phyloP scores from a whole-genome alignment of 2,113 vertebrate species.

The Litocranius walleri region DNA sequence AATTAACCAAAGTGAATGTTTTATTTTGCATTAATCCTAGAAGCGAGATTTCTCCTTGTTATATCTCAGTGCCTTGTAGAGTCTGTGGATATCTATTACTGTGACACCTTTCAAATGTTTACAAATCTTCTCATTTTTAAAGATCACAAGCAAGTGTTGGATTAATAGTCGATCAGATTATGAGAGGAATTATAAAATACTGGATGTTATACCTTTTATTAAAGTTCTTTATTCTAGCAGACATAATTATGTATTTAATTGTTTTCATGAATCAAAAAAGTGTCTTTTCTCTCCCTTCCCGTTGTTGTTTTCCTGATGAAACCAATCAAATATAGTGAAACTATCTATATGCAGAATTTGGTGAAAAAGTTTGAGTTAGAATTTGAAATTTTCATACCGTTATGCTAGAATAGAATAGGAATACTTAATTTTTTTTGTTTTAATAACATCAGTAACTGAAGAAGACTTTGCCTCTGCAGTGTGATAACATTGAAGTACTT shows the following conservation, averaged over 20 bases:
- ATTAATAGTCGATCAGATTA: constrained; percentile 53
- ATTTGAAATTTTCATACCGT: neutral
- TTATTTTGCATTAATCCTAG: neutral
- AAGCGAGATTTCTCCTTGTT: neutral
- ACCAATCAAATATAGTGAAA: neutral
- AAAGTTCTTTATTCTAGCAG: constrained; percentile 23
- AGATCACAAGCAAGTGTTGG: neutral
- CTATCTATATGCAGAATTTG: neutral
- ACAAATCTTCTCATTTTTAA: neutral
- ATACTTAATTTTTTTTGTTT: neutral
- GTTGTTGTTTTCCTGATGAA: constrained; percentile 5
- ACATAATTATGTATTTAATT: neutral
- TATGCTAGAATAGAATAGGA: neutral
- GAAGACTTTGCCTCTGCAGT: neutral
- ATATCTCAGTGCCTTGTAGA: neutral
- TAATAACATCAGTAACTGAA: neutral
- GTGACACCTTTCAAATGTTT: constrained; percentile 28
- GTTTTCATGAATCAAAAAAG: neutral
- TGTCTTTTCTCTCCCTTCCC: neutral
- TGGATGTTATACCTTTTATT: neutral
- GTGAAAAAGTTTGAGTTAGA: constrained; percentile 13
- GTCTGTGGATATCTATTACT: neutral
- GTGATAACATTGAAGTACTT: neutral
- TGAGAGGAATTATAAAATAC: neutral
- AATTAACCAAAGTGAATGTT: constrained; percentile 5